Evolutionary conservation across 2,113 vertebrate genomes (phyloP), one percentile per base, ranked within the genome.

Genomic region (Antechinus stuartii): DNA sequence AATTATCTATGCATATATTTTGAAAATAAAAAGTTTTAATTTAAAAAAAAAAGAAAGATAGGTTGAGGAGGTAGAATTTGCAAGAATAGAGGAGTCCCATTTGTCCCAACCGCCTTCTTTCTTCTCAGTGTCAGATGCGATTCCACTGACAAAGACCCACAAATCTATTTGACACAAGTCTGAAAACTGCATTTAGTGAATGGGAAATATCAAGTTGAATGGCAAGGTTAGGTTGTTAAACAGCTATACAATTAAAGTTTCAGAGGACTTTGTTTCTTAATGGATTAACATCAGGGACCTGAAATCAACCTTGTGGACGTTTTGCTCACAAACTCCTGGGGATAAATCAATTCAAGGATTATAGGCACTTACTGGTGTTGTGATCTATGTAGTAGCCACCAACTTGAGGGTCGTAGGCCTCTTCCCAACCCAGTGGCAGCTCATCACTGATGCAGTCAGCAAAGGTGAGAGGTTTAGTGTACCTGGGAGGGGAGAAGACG

Each of bases 301-400:
- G 3, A 91, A 91, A 91, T 27, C 49, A 91, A 91, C 11, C 25
- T 53, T 91, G 35, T 76, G 35, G 47, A 49, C 11, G 2, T 11
- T 91, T 50, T 52, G 53, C 53, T 50, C 53, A 30, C 19, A 91
- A 11, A 52, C 47, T n/a, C 53, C 52, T 50, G 24, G 26, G 26
- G 91, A 12, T 1, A 2, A 16, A 76, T 35, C n/a, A 14, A 76
- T n/a, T n/a, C 35, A 61, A 89, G 91, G 2, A 1, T 0, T 42
- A 53, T 42, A 6, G 56, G 90, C 94, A 99, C 99, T 99, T 99
- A 99, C 99, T 99, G 97, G 99, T 99, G 98, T 99, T 99, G 98
- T 99, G 99, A 99, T 99, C 99, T 97, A 99, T 99, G 99, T 99
- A 99, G 99, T 99, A 99, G 56, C 99, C 98, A 95, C 99, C 99